Evolutionary conservation across 2,113 vertebrate genomes (phyloP), one percentile per base, ranked within the genome.

Genomic region (Nestor notabilis): DNA sequence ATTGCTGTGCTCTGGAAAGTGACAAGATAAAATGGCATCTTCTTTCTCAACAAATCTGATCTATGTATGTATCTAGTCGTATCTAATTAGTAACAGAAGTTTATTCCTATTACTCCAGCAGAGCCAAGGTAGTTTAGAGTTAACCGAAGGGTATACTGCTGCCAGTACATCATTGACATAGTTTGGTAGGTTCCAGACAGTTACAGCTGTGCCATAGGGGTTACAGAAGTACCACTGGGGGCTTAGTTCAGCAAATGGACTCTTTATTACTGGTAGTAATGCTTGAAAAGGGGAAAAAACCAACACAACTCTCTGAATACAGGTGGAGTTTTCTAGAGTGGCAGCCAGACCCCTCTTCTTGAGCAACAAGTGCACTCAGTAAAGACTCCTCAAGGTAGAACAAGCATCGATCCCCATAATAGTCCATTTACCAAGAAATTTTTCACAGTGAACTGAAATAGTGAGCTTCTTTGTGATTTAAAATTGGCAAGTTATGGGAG

Each of bases 21-120:
- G 76, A 71, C 92, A 90, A 78, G 39, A 61, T 44, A 83, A 27
- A 79, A 49, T 82, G 88, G 83, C 90, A 93, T 83, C 86, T 91
- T 79, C 76, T 79, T 91, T 66, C 92, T n/a, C 86, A 78, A 10
- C 65, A 49, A 20, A 37, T 35, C 52, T 61, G 35, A 64, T 29
- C 72, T 41, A 9, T 85, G 7, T 14, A 71, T 46, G 47, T 25
- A 72, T 63, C 58, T 64, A 89, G 35, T 72, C 49, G 0, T 76
- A 55, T 44, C 70, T 93, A 60, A 90, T 89, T 49, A 93, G 44
- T 33, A 49, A 58, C 55, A 78, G 39, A 94, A 68, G 44, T 65
- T 83, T 78, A 43, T 50, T 85, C 31, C 56, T 56, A 4, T 50
- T 55, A 18, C 31, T 76, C 28, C 56, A 23, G 53, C 21, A 8